Evolutionary conservation across 2,113 vertebrate species (phyloP).

Genomic region (Parus major): DNA sequence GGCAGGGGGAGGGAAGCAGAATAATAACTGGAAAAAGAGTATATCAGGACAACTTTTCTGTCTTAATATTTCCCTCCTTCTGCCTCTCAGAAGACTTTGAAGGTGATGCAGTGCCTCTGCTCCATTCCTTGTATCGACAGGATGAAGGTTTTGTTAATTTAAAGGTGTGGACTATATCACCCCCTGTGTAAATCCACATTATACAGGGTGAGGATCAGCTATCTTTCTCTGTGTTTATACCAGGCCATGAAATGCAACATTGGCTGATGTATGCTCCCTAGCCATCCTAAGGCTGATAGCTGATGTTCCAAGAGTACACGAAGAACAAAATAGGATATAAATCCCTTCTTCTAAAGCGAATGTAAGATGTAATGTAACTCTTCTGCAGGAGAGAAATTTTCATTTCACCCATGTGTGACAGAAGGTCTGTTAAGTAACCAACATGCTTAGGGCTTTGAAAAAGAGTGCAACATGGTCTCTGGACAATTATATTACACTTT

Average conservation of each 20-base stretch:
- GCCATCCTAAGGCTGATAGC: not conserved
- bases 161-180: not conserved
- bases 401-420: not conserved
- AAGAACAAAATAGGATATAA: slow-evolving; percentile 19
- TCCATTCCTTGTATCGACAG: not conserved
- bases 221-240: not conserved
- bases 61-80: not conserved
- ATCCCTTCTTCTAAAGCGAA: not conserved
- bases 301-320: not conserved
- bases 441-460: not conserved
- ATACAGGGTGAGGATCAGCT: not conserved
- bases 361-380: not conserved
- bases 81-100: not conserved
- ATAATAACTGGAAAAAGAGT: not conserved
- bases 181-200: not conserved
- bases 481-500: not conserved
- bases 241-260: not conserved
- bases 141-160: slow-evolving; percentile 16
- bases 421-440: not conserved
- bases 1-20: not conserved
- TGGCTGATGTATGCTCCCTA: not conserved
- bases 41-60: not conserved
- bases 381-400: not conserved
- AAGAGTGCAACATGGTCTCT: not conserved
- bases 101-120: not conserved